These are phyloP conservation scores for Carollia perspicillata DNA, from an alignment of 2,113 vertebrate species.

Conservation along the genomic window DNA sequence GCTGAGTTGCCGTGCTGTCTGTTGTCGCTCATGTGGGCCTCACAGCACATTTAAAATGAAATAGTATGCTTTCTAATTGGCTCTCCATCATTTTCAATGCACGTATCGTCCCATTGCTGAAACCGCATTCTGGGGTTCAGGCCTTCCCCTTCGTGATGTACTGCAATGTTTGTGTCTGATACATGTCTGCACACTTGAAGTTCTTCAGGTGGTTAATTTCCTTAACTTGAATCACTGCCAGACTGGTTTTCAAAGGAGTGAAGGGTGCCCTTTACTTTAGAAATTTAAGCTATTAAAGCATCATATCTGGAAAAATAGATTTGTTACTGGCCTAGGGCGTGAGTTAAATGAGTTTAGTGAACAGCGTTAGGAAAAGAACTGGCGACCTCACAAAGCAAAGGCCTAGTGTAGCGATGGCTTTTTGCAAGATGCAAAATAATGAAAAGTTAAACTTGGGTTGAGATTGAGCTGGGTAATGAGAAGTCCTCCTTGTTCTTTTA, in stretches of 20 bases:
- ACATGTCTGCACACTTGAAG: conserved; percentile 50
- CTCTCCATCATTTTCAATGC: neutral
- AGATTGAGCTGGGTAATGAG: neutral
- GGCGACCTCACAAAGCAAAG: neutral
- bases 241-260: conserved; percentile 61
- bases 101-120: neutral
- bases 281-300: conserved; percentile 67
- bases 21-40: neutral
- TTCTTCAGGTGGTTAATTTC: conserved; percentile 13
- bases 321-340: conserved; percentile 24
- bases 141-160: neutral
- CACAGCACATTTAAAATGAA: neutral
- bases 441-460: neutral
- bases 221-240: conserved; percentile 62
- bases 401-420: neutral
- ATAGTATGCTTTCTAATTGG: neutral
- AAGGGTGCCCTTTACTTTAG: conserved; percentile 46
- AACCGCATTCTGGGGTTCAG: neutral
- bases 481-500: neutral
- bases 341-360: conserved; percentile 62
- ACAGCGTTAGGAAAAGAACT: neutral
- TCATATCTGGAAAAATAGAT: conserved; percentile 50
- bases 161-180: neutral
- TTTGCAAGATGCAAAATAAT: neutral
- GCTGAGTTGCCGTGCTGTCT: neutral